Evolutionary conservation across 1,140 invertebrate genomes (phyloP), one percentile per base, ranked within the genome.

Genomic region (Sinella curviseta): DNA sequence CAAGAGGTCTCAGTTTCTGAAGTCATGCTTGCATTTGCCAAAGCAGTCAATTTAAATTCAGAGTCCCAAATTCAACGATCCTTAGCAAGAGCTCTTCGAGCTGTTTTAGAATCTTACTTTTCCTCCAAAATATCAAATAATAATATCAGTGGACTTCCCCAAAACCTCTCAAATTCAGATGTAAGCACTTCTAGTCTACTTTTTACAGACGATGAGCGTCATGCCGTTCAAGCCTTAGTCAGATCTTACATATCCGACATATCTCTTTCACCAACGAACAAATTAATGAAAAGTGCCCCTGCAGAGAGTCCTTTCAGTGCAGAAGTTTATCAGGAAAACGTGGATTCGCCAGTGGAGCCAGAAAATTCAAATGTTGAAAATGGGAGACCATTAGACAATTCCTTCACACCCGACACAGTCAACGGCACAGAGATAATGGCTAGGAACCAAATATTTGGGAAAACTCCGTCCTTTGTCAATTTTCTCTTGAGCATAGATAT

Each of bases 1-100:
- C n/a, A 34, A 8, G 77, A 79, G 31, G 26, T 83, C 24, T 24
- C 65, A 14, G 24, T 83, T 1, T 48, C 36, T 1, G 35, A 81
- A 48, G 76, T 84, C 0, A 80, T 84, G 77, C n/a, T 84, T 4
- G 79, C 81, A 12, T 84, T 84, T 77, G 77, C 73, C 39, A 81
- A 84, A 82, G 81, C 76, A 24, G 75, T 84, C 28, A 84, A 81
- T 77, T 60, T 84, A 24, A 84, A 82, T 34, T 55, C 81, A 12
- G 83, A 84, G 26, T 30, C 74, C 31, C 35, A 39, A 30, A 75
- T 84, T 30, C 81, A 84, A 77, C 39, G 82, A 54, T 55, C 55
- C 73, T 82, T 39, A 74, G 79, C 1, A 74, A 81, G 76, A 48
- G 48, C 65, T 12, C 67, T 84, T 4, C 33, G 74, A 20, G 1